phyloP scores from a whole-genome alignment of 2,113 vertebrate species.

The Pollachius pollachius region DNA sequence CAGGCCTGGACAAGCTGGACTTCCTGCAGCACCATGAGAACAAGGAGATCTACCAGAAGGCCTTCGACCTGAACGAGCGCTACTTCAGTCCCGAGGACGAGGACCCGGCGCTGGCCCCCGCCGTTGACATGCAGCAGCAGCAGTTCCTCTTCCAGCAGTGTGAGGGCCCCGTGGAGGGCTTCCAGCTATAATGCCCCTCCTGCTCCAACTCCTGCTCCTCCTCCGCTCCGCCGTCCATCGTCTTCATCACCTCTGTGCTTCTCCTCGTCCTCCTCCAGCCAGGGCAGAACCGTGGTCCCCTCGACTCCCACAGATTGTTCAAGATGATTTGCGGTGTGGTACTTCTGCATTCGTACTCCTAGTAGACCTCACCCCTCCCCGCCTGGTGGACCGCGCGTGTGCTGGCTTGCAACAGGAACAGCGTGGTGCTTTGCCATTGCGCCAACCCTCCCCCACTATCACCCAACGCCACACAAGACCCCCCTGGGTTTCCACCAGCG shows the following conservation, averaged over 20 bases:
- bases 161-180: constrained; percentile 97
- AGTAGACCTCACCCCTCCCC: neutral
- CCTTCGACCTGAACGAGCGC: constrained; percentile 96
- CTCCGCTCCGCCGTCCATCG: constrained; percentile 28
- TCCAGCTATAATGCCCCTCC: constrained; percentile 88
- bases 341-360: constrained; percentile 47
- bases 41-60: constrained; percentile 99
- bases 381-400: neutral
- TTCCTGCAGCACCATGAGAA: constrained; percentile 97
- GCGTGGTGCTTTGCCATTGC: constrained; percentile 63
- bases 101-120: constrained; percentile 89
- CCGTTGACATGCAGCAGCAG: constrained; percentile 95
- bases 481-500: constrained; percentile 8
- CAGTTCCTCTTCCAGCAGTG: constrained; percentile 98
- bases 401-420: constrained; percentile 28
- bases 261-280: constrained; percentile 35
- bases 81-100: constrained; percentile 97
- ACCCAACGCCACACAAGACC: neutral
- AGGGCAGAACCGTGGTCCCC: constrained; percentile 12
- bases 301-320: constrained; percentile 46
- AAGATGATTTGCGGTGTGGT: constrained; percentile 51
- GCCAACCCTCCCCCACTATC: constrained; percentile 38
- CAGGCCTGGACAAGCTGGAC: constrained; percentile 97
- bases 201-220: neutral
- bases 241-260: constrained; percentile 42